Evolutionary conservation across 1,140 invertebrate genomes (phyloP).

Genomic region (Sinonovacula constricta): DNA sequence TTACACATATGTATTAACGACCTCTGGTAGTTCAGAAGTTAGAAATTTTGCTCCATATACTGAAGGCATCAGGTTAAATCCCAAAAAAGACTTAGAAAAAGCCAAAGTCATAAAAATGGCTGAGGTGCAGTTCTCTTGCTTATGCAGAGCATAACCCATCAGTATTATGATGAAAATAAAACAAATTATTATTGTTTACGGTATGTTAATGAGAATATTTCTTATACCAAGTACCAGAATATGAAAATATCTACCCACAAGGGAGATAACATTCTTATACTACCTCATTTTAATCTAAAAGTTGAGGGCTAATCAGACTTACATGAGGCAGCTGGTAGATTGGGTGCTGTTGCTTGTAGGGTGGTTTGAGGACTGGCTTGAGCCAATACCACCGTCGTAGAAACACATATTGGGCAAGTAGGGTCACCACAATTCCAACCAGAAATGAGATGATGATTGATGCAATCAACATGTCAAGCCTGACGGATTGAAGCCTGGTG

Average conservation of each 20-base stretch:
- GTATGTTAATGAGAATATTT: neutral
- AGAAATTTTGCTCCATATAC: no score
- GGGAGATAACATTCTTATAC: no score
- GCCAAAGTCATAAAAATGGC: neutral
- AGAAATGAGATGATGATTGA: slow-evolving; percentile 31
- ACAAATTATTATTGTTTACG: no score
- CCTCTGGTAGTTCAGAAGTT: no score
- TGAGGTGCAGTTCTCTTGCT: no score
- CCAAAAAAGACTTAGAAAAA: no score
- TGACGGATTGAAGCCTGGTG: no score
- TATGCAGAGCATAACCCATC: neutral
- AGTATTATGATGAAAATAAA: neutral
- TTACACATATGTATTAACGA: no score
- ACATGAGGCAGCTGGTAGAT: slow-evolving; percentile 34
- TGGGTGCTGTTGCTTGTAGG: slow-evolving; percentile 43
- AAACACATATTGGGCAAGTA: slow-evolving; percentile 19
- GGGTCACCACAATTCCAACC: slow-evolving; percentile 17
- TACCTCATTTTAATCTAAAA: neutral
- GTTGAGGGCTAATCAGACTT: neutral
- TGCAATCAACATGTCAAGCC: slow-evolving; percentile 36
- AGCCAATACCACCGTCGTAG: slow-evolving; percentile 13
- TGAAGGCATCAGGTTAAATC: no score
- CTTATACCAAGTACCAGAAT: neutral
- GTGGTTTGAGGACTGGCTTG: slow-evolving; percentile 16
- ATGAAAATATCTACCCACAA: no score